A percentile compares a stretch with the other conserved stretches of the same genome.
phyloP scores from a whole-genome alignment of 2,888 invertebrate genomes.

The Tenthredo mesomela region DNA sequence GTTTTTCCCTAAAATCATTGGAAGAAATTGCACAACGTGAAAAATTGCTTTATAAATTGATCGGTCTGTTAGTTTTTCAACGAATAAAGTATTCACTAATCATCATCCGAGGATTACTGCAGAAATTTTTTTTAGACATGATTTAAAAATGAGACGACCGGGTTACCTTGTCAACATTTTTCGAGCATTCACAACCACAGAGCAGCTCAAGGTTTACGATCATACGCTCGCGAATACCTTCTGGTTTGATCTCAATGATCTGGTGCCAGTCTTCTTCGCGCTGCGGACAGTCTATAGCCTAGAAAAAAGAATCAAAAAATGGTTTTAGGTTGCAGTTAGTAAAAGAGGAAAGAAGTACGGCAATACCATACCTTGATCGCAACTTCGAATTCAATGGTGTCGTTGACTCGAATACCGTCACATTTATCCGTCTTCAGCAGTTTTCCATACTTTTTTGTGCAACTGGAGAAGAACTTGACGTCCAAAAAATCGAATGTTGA shows the following conservation, averaged over 20 bases:
- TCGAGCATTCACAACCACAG: constrained; percentile 88
- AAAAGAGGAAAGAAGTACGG: background rate
- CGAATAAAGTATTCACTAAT: background rate
- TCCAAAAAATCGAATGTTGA: constrained; percentile 77
- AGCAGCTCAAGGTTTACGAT: constrained; percentile 84
- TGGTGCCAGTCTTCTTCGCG: constrained; percentile 77
- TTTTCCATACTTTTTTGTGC: constrained; percentile 69
- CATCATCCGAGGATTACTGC: background rate
- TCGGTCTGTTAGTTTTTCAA: background rate
- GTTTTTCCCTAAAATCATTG: background rate
- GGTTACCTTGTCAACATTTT: constrained; percentile 53
- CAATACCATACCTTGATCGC: constrained; percentile 77
- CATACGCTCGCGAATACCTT: constrained; percentile 87
- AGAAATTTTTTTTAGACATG: background rate
- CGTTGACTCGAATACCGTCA: constrained; percentile 81
- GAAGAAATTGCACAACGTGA: background rate
- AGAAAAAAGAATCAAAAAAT: background rate
- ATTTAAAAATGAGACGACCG: background rate
- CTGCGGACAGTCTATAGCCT: constrained; percentile 81
- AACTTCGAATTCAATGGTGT: constrained; percentile 80
- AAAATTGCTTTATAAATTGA: background rate
- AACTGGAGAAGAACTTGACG: constrained; percentile 81
- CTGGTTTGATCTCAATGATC: constrained; percentile 84
- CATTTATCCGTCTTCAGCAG: constrained; percentile 81
- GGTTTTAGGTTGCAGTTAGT: background rate